Evolutionary conservation across 2,113 vertebrate genomes (phyloP), one percentile per base, ranked within the genome.

Genomic region (Podarcis raffonei): DNA sequence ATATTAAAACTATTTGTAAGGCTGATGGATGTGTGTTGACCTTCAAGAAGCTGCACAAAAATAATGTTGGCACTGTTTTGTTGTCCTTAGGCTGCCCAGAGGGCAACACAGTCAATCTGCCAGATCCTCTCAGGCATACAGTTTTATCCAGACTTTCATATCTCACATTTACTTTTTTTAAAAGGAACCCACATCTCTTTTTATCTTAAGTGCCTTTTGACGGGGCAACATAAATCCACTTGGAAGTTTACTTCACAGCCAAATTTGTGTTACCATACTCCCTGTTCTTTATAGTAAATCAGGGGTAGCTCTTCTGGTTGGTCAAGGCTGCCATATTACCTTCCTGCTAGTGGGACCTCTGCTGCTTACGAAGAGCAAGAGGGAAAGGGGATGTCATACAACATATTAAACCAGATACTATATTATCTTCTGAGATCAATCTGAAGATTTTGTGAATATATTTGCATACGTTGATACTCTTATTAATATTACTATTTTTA

Each of bases 61-160:
- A 74, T 2, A 59, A 39, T 66, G 74, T 78, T 89, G 4, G 12
- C 74, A 78, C 78, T 81, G 2, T 1, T 83, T 90, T 90, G 1
- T 85, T 7, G 89, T 91, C 59, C 1, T 0, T 57, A 57, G 72
- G 3, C 35, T 89, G 5, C 23, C 4, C 1, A 83, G 66, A 80
- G 27, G 9, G 57, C 79, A 93, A 93, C 37, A 66, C 5, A 12
- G 32, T 85, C 59, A 66, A 1, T 23, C 87, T 89, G 84, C 65
- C 48, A 88, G 22, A 32, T 89, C 35, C 11, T 84, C 23, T 84
- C 69, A 77, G 84, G 22, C 66, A 32, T 75, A 66, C 62, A 59
- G 5, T 77, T 88, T 89, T 3, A 13, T 83, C 59, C 87, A 59
- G n/a, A 27, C 4, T 20, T 77, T 25, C 3, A 4, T 39, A 2